Conservation (phyloP, 2,797 vertebrate genomes). For the Poecile montanus region DNA sequence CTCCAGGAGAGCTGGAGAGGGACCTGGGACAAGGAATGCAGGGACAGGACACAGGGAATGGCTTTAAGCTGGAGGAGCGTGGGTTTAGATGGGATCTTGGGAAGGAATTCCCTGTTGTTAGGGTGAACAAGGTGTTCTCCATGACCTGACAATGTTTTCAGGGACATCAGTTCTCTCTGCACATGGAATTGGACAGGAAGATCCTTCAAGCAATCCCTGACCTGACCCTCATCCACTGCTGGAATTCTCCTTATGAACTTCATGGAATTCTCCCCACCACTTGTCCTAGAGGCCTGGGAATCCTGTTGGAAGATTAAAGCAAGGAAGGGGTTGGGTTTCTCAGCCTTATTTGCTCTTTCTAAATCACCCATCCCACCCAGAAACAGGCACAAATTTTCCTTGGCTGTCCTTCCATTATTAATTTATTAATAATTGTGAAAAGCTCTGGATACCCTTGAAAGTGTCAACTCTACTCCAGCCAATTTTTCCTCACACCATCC, state of each 20-base stretch:
- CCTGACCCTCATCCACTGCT: too few species aligned
- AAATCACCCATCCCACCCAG: not conserved
- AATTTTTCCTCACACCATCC: not conserved
- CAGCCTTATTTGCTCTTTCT: not conserved
- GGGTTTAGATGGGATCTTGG: not conserved
- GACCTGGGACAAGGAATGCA: not conserved
- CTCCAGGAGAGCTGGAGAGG: not conserved
- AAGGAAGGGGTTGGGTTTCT: not conserved
- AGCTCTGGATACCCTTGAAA: not conserved
- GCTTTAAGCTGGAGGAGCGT: rapidly evolving
- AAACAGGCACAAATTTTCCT: not conserved
- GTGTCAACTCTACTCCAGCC: not conserved
- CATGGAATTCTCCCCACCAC: not conserved
- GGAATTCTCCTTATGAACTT: not conserved
- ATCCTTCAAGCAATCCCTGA: not conserved
- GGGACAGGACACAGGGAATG: not conserved
- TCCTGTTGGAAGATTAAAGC: not conserved
- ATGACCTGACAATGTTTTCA: not conserved
- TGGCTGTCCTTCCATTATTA: not conserved
- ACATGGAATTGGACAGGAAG: not conserved
- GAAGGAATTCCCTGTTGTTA: not conserved
- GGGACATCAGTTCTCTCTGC: rapidly evolving
- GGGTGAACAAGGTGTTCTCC: not conserved
- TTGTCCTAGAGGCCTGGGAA: not conserved
- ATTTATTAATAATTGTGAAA: not conserved